These are phyloP conservation scores for Sparus aurata DNA, from an alignment of 2,797 vertebrate species.

Conservation along the genomic window DNA sequence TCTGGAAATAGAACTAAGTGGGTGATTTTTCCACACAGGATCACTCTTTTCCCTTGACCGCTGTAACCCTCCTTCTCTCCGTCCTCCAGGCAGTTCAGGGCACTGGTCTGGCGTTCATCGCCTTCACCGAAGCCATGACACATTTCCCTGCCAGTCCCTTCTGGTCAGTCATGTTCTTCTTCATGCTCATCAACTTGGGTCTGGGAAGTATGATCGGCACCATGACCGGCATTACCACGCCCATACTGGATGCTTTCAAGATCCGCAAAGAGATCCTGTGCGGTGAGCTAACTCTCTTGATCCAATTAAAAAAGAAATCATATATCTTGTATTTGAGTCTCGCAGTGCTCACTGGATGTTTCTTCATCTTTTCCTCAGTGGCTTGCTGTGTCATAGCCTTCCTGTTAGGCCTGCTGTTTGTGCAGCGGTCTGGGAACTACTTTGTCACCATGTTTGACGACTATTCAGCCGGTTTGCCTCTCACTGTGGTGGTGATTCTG, in stretches of 20 bases:
- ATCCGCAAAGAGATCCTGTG: constrained; percentile 91
- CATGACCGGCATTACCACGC: constrained; percentile 93
- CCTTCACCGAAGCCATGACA: constrained; percentile 97
- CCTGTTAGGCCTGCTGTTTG: constrained; percentile 94
- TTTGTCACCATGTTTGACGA: constrained; percentile 99
- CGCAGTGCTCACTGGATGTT: constrained; percentile 24
- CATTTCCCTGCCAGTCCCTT: constrained; percentile 95
- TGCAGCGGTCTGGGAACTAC: constrained; percentile 98
- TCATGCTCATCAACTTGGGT: constrained; percentile 95
- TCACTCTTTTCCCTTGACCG: constrained; percentile 4
- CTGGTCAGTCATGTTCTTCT: constrained; percentile 96
- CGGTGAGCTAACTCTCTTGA: constrained; percentile 82
- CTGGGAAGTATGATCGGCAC: constrained; percentile 98
- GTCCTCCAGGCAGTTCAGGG: constrained; percentile 92
- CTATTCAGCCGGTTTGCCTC: constrained; percentile 95
- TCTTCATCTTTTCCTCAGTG: constrained; percentile 81
- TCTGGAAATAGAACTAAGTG: not conserved
- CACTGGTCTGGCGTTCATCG: constrained; percentile 95
- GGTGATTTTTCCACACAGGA: not conserved
- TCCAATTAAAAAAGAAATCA: not conserved
- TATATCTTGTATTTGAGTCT: not conserved
- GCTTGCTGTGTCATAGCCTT: constrained; percentile 95
- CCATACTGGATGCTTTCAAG: constrained; percentile 91
- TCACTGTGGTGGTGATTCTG: constrained; percentile 95
- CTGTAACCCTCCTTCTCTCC: constrained; percentile 1